A percentile compares a stretch with the other conserved stretches of the same genome.
phyloP scores from a whole-genome alignment of 2,113 vertebrate species.

The zebrafish (Danio rerio) region GRCz12tu NC_133200.1:16253501-16254000 shows the following conservation, averaged over 20 bases:
- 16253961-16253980: neutral
- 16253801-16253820: neutral
- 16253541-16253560: conserved; percentile 32
- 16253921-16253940: neutral
- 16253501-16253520: conserved; percentile 42
- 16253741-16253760: conserved; percentile 4
- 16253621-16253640: conserved; percentile 41
- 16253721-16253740: neutral
- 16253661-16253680: neutral
- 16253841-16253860: conserved; percentile 14
- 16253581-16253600: conserved; percentile 30
- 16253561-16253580: conserved; percentile 6
- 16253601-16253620: neutral
- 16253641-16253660: conserved; percentile 9
- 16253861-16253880: conserved; percentile 31
- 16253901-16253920: neutral
- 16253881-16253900: neutral
- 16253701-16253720: neutral
- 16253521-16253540: conserved; percentile 22
- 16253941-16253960: neutral
- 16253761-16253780: neutral
- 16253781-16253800: neutral
- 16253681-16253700: neutral
- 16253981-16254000: conserved; percentile 33
- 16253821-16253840: conserved; percentile 18